Percentiles rank a stretch among this genome's conserved stretches.
Conservation (phyloP, 2,797 vertebrate genomes). For the Balearica regulorum region DNA sequence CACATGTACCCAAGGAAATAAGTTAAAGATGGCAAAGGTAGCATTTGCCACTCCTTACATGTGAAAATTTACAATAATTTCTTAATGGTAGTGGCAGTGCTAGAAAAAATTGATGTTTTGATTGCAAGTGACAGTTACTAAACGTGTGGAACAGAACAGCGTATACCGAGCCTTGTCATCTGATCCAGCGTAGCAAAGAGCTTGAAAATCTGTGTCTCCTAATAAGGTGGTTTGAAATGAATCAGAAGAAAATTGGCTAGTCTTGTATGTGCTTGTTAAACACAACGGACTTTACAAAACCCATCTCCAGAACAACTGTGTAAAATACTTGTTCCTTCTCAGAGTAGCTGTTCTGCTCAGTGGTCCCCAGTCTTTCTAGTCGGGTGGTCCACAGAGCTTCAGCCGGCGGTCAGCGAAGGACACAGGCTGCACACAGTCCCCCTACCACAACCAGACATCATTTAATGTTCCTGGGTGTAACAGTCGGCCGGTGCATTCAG, state of each 20-base stretch:
- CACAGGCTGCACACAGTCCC: not conserved
- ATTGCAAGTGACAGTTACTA: not conserved
- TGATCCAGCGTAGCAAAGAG: not conserved
- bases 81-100: not conserved
- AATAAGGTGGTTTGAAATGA: not conserved
- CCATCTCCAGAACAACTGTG: not conserved
- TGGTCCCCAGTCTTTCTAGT: not conserved
- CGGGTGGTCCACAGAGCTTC: not conserved
- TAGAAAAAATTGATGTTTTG: not conserved
- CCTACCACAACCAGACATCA: not conserved
- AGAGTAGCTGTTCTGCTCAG: not conserved
- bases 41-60: not conserved
- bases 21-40: not conserved
- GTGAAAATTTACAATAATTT: not conserved
- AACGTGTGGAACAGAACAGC: not conserved
- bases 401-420: fast-evolving
- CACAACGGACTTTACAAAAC: fast-evolving
- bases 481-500: not conserved
- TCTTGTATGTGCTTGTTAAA: not conserved
- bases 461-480: not conserved
- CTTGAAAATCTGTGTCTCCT: not conserved
- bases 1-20: not conserved
- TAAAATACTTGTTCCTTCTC: not conserved
- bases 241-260: not conserved
- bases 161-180: not conserved